Conservation (phyloP, 1,140 invertebrate genomes). For the Rhopalosiphum padi region DNA sequence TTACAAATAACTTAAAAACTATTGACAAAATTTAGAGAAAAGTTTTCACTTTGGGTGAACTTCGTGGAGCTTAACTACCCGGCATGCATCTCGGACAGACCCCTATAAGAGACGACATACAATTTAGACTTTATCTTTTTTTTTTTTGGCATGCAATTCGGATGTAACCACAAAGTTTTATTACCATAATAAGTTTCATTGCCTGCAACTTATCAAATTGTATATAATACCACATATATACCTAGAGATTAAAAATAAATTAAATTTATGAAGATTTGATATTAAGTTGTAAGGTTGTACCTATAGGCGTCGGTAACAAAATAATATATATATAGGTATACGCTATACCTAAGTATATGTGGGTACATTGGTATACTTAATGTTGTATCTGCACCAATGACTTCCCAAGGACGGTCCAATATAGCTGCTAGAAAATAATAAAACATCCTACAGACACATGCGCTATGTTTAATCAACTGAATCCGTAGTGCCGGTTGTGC, state of each 20-base stretch:
- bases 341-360: not conserved
- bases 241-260: not conserved
- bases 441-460: not conserved
- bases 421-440: not conserved
- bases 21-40: too few species aligned
- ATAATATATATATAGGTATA: not conserved
- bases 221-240: not conserved
- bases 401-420: not conserved
- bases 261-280: not conserved
- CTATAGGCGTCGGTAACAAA: not conserved
- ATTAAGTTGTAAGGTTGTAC: not conserved
- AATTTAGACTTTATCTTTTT: too few species aligned
- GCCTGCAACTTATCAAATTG: not conserved
- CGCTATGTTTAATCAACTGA: conserved; percentile 26
- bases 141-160: too few species aligned
- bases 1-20: too few species aligned
- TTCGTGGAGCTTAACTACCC: too few species aligned
- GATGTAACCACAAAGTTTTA: not conserved
- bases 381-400: conserved; percentile 7
- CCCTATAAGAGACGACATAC: too few species aligned
- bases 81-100: too few species aligned
- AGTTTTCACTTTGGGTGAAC: too few species aligned
- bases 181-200: not conserved
- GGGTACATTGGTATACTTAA: not conserved
- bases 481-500: conserved; percentile 38